Base-by-base conservation (phyloP, 2,113 vertebrate genomes). In the Pachypanchax playfairii region DNA sequence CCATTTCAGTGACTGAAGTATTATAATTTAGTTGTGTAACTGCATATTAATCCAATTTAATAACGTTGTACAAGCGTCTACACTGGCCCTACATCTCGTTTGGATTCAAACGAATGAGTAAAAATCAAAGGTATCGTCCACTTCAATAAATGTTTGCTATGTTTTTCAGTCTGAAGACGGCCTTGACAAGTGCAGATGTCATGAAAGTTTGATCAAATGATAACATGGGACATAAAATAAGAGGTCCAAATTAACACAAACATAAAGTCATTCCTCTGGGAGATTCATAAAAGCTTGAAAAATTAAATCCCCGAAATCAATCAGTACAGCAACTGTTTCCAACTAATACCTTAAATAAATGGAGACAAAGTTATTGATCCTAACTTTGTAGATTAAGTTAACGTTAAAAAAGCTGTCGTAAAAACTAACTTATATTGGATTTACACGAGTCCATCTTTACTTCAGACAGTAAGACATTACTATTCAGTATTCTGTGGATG, bases 401-500 rank as follows among this genome's bases (percentile, higher is more conserved):
- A 66, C 8, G 14, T 15, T 60, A 66, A 53, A 36, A n/a, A 20
- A 80, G 49, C 31, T 42, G 54, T 65, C 51, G n/a, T n/a, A n/a
- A n/a, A n/a, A n/a, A n/a, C n/a, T n/a, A n/a, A n/a, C 73, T 75
- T 48, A 57, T 70, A 54, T 79, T 75, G 55, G 70, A 82, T 67
- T 49, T n/a, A 51, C 22, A 41, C 10, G 46, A 60, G 6, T 58
- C 44, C n/a, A 39, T 15, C 22, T 68, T 48, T 56, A 49, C 64
- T 64, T 61, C 26, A 36, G 33, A 72, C 62, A 17, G 42, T 36
- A 52, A 67, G 35, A 56, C 49, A 60, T 53, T 24, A 39, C 60
- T 69, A 70, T 65, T 83, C 61, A 56, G 72, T 51, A 82, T 80
- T 73, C 82, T 54, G 64, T 53, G 41, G 73, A 80, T 69, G 86